Conservation (phyloP, 2,797 vertebrate species). For the Tenualosa thibaudeaui region DNA sequence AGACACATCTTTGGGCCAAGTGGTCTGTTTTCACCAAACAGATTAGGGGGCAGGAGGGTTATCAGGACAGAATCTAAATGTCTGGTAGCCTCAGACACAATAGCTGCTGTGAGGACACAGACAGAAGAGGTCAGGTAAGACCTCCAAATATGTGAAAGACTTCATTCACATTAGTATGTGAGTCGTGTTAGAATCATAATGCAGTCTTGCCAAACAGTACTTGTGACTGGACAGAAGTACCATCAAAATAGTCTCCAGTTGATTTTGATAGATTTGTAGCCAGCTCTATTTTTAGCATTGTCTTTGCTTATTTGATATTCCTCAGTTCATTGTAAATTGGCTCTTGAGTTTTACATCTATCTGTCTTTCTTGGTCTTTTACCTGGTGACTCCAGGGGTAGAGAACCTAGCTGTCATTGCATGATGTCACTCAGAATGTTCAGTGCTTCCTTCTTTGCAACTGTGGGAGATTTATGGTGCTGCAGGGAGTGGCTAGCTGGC, state of each 20-base stretch:
- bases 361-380: not conserved
- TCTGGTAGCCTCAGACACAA: not conserved
- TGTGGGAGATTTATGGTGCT: not conserved
- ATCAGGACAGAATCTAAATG: not conserved
- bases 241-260: too few relatives aligned
- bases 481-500: not conserved
- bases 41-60: not conserved
- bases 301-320: not conserved
- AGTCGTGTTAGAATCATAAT: not conserved
- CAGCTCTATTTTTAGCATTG: too few relatives aligned
- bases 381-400: not conserved
- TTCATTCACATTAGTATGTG: not conserved
- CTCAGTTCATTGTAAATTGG: not conserved
- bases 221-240: not conserved
- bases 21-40: not conserved
- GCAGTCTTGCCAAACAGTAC: not conserved
- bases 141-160: not conserved
- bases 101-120: not conserved
- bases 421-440: constrained; percentile 3
- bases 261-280: too few relatives aligned
- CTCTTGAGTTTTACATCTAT: not conserved
- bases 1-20: not conserved
- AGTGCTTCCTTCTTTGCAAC: not conserved
- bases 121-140: not conserved
- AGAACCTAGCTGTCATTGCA: not conserved